Evolutionary conservation across 1,140 invertebrate genomes (phyloP), one percentile per base, ranked within the genome.

Genomic region (Hyles euphorbiae): DNA sequence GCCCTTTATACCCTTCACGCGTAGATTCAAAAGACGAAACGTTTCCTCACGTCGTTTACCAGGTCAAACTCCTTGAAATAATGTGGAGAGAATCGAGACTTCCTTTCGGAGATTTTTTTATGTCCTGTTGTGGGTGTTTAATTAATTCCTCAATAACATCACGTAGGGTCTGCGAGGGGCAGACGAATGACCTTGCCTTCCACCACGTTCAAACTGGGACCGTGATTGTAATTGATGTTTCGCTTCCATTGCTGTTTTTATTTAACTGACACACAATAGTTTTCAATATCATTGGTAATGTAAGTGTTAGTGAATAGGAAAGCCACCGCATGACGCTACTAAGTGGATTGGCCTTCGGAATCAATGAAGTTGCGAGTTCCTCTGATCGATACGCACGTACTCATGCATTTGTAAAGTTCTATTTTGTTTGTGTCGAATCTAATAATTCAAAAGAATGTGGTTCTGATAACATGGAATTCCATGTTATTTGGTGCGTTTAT

Each of bases 111-210:
- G 3, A 47, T n/a, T 48, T 56, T 63, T 65, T 65, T 61, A 61
- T 65, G 54, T 62, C 60, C 60, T 45, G 54, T 64, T 59, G 43
- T 60, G 48, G 34, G 46, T 66, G 66, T 47, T 71, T 81, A 78
- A 78, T 78, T 81, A 78, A 75, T 68, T 73, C 65, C 59, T 70
- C 74, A 74, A 81, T 81, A 73, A 67, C 70, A 72, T 76, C 77
- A 80, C 77, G 77, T 70, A 70, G 57, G 44, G 44, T 12, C 53
- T 70, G 62, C 74, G 68, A 57, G 55, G 62, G 55, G 53, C 65
- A 75, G 11, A 43, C 56, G 52, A 61, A 57, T 70, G 70, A 68
- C 68, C 70, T 65, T 58, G 34, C 12, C 57, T 58, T 51, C 34
- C 33, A 51, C 43, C n/a, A 40, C 43, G 7, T 12, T 40, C 8